These are phyloP conservation scores for Tetrapedia diversipes DNA, from an alignment of 2,888 invertebrate species.

Conservation along the genomic window DNA sequence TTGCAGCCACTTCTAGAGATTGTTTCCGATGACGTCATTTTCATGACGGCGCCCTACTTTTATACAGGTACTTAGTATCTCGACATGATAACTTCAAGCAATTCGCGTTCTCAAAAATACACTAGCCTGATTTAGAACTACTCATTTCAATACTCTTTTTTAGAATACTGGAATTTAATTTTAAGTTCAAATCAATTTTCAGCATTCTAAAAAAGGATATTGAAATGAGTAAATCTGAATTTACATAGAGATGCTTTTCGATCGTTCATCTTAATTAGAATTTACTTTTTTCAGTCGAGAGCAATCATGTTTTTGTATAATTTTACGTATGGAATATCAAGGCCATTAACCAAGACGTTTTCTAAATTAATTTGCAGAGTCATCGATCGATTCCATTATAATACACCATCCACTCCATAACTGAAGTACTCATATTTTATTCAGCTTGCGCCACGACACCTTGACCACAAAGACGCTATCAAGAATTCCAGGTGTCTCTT, in stretches of 20 bases:
- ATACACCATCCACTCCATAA: not conserved
- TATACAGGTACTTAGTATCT: not conserved
- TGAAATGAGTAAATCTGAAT: not conserved
- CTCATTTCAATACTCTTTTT: too few species aligned
- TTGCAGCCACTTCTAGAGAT: not conserved
- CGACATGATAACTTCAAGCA: constrained; percentile 6
- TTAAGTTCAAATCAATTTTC: not conserved
- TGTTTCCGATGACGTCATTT: constrained; percentile 10
- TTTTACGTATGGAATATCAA: not conserved
- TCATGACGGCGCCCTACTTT: constrained; percentile 29
- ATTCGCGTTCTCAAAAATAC: not conserved
- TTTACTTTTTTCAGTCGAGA: not conserved
- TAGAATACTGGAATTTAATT: not conserved
- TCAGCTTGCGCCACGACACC: constrained; percentile 40
- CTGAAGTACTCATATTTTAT: not conserved
- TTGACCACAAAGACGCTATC: constrained; percentile 25
- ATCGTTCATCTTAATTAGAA: not conserved
- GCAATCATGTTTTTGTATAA: not conserved
- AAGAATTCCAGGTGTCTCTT: constrained; percentile 24
- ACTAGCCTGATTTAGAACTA: too few species aligned
- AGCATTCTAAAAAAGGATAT: not conserved
- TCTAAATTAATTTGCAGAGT: too few species aligned
- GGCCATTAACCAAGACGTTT: not conserved
- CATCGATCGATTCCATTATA: not conserved
- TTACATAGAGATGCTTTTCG: not conserved